phyloP scores from a whole-genome alignment of 37 sponge, comb jelly and placozoan species.

The Spongilla lacustris region DNA sequence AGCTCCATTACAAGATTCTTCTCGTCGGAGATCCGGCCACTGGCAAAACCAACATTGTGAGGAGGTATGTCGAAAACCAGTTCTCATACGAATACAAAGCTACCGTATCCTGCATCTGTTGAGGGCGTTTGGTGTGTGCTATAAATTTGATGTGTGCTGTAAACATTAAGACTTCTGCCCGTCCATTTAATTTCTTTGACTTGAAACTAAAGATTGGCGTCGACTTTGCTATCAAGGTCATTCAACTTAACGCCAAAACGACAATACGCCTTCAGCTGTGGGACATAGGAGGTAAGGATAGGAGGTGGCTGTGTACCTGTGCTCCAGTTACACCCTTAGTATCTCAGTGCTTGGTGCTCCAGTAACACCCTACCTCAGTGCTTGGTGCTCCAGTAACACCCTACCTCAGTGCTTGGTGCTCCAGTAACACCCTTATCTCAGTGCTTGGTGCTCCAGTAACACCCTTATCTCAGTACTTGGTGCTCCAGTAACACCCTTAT shows the following conservation, averaged over 20 bases:
- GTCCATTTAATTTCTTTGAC: not conserved
- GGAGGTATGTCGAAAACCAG: no score
- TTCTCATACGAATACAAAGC: no score
- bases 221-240: constrained; percentile 97
- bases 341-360: no score
- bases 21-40: no score
- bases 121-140: not conserved
- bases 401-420: not conserved
- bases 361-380: no score
- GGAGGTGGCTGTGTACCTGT: not conserved
- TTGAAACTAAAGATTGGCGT: constrained; percentile 85
- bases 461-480: not conserved
- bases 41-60: no score
- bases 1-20: no score
- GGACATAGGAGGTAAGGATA: constrained; percentile 75
- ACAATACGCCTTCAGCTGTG: constrained; percentile 96
- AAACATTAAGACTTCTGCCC: no score
- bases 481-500: not conserved
- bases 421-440: not conserved
- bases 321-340: no score
- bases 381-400: no score
- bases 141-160: no score
- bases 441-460: not conserved
- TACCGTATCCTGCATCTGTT: no score
- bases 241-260: constrained; percentile 88